phyloP scores from a whole-genome alignment of 1,140 invertebrate genomes.

The Anastatus disparis region DNA sequence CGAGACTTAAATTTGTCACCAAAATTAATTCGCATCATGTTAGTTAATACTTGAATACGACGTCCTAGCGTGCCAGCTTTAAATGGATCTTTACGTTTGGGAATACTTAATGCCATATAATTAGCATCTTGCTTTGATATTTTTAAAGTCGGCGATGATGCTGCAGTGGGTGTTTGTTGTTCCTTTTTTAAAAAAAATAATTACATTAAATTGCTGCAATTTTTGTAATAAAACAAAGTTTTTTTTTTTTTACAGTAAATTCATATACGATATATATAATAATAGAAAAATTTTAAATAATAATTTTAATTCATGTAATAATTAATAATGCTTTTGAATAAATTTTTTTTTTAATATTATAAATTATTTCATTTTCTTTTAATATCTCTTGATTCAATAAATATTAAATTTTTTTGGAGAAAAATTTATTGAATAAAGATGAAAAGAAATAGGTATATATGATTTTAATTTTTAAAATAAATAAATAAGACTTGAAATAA shows the following conservation, averaged over 20 bases:
- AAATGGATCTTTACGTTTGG: slow-evolving; percentile 38
- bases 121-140: not conserved
- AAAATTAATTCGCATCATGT: slow-evolving; percentile 69
- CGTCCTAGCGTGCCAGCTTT: slow-evolving; percentile 62
- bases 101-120: slow-evolving; percentile 39
- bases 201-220: not conserved
- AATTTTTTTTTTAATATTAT: no score
- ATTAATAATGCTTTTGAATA: no score
- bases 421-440: no score
- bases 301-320: not conserved
- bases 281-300: not conserved
- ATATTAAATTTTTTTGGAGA: no score
- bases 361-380: no score
- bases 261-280: not conserved
- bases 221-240: not conserved
- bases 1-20: slow-evolving; percentile 54
- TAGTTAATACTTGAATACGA: slow-evolving; percentile 65
- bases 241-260: not conserved
- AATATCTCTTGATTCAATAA: no score
- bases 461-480: no score
- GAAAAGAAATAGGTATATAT: no score
- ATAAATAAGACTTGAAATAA: no score
- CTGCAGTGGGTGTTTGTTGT: no score
- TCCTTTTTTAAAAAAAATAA: not conserved
- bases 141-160: no score